These are phyloP conservation scores for Lepilemur septentrionalis DNA, from an alignment of 2,797 vertebrate species.

Conservation along the genomic window DNA sequence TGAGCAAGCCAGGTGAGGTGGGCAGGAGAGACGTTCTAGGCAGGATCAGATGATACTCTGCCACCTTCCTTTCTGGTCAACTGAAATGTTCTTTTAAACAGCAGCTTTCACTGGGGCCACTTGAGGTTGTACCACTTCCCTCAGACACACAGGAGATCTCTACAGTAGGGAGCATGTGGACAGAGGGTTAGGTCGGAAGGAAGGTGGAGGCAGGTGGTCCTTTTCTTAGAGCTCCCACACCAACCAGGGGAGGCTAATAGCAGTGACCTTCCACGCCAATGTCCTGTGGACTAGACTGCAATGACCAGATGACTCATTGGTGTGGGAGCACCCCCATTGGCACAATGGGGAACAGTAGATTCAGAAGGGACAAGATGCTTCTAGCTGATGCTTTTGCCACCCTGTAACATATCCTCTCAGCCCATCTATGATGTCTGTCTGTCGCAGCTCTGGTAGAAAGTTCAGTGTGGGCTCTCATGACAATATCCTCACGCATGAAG, in stretches of 20 bases:
- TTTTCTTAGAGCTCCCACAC: background rate
- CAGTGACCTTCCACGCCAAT: background rate
- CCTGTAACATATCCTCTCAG: no score
- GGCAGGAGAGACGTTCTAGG: background rate
- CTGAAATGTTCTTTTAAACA: background rate
- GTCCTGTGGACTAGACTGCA: no score
- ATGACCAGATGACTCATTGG: fast-evolving
- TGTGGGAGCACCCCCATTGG: background rate
- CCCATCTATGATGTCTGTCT: background rate
- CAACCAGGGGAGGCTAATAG: background rate
- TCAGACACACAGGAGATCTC: background rate
- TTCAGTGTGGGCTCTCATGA: background rate
- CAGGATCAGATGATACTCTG: background rate
- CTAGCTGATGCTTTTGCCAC: no score
- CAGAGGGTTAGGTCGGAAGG: background rate
- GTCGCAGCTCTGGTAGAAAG: background rate
- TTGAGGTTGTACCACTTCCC: background rate
- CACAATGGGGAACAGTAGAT: background rate
- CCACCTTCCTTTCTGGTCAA: background rate
- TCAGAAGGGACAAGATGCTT: background rate
- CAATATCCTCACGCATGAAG: background rate
- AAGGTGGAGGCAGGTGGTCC: background rate
- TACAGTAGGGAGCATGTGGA: no score
- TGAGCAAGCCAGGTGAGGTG: background rate
- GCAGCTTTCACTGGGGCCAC: background rate